Percentiles rank a stretch among this genome's conserved stretches.
These are phyloP conservation scores for Meloidogyne floridensis DNA, from an alignment of 1,140 invertebrate genomes.

Conservation along the genomic window DNA sequence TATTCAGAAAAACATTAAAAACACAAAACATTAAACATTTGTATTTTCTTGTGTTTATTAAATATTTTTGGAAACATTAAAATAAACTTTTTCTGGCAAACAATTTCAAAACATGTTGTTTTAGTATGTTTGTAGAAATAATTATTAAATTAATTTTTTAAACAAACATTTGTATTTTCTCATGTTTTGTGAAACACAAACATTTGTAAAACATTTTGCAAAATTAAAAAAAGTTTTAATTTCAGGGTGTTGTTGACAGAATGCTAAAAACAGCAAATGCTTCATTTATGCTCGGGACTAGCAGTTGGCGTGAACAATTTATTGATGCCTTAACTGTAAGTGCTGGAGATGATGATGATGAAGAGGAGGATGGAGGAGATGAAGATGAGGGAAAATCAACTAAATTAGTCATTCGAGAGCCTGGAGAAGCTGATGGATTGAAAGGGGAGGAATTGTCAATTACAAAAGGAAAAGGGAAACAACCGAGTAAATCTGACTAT, in stretches of 20 bases:
- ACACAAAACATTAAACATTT: no score
- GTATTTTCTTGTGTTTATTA: background rate
- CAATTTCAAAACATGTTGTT: no score
- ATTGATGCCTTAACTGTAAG: constrained; percentile 71
- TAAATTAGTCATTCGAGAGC: constrained; percentile 54
- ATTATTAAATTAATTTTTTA: no score
- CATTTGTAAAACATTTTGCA: no score
- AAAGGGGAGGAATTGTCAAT: constrained; percentile 66
- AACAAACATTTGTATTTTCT: no score
- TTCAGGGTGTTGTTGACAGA: constrained; percentile 93
- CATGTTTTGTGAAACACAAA: no score
- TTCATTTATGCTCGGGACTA: constrained; percentile 87
- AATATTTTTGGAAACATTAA: background rate
- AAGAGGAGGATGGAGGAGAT: constrained; percentile 71
- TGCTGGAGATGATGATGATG: constrained; percentile 65
- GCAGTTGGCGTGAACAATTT: constrained; percentile 97
- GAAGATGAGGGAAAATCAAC: constrained; percentile 68
- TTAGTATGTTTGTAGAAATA: no score
- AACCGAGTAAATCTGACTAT: constrained; percentile 84
- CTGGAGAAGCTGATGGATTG: constrained; percentile 42
- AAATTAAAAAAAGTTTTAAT: background rate
- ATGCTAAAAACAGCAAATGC: constrained; percentile 92
- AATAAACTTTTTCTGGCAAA: no score
- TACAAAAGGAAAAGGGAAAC: constrained; percentile 53
- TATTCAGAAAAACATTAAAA: background rate